Conservation (phyloP, 2,797 vertebrate species). For the Pempheris klunzingeri region DNA sequence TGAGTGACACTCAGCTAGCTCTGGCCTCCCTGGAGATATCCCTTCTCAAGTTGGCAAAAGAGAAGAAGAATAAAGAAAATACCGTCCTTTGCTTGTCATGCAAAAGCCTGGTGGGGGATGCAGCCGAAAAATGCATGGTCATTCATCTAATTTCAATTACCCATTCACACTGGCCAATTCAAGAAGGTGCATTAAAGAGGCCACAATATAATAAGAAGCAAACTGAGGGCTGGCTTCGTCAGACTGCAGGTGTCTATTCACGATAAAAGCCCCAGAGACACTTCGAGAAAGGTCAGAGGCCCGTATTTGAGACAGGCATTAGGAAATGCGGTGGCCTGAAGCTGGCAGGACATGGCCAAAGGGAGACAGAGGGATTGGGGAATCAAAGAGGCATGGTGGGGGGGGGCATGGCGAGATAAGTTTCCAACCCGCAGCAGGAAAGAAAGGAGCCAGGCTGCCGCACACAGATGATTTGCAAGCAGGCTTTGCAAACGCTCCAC, state of each 20-base stretch:
- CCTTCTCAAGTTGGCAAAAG: conserved; percentile 50
- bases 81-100: conserved; percentile 38
- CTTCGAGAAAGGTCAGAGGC: conserved; percentile 52
- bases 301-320: conserved; percentile 36
- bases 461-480: conserved; percentile 49
- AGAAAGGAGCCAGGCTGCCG: conserved; percentile 22
- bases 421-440: conserved; percentile 24
- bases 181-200: conserved; percentile 31
- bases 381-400: conserved; percentile 20
- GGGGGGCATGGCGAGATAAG: conserved; percentile 3
- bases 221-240: background rate
- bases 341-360: conserved; percentile 38
- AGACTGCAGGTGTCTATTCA: conserved; percentile 31
- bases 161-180: conserved; percentile 27
- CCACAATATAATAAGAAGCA: conserved; percentile 27
- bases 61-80: conserved; percentile 20
- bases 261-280: conserved; percentile 38
- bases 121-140: conserved; percentile 28
- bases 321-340: conserved; percentile 44
- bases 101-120: conserved; percentile 14
- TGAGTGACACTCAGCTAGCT: conserved; percentile 73
- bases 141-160: conserved; percentile 58
- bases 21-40: conserved; percentile 58
- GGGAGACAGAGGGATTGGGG: conserved; percentile 29
- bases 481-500: conserved; percentile 50